Evolutionary conservation across 2,797 vertebrate species (phyloP), one percentile per base, ranked within the genome.

Genomic region (Alauda arvensis): DNA sequence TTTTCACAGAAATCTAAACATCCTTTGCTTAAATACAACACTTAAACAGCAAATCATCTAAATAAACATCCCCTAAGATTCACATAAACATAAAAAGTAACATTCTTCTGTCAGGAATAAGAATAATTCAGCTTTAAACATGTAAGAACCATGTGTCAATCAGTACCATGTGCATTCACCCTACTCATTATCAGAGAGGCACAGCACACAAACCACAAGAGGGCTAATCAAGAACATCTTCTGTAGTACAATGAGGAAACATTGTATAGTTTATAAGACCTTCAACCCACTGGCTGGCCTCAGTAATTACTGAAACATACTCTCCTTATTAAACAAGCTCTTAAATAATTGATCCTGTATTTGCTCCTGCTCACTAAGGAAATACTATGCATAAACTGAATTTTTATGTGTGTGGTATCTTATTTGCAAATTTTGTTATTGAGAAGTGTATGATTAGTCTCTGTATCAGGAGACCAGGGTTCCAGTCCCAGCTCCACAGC

Each of bases 371-470:
- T 91, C 71, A 51, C 77, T 83, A 77, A 94, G 65, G 92, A 95
- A 88, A 88, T 87, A 67, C 31, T 70, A 84, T 84, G 75, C 87
- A 69, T 62, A 89, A 89, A 67, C 76, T 95, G 89, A 93, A 67
- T 72, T 87, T 60, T 95, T 91, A 95, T 87, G 79, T 26, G 8
- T 93, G 71, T 79, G 60, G 67, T 37, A 15, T 83, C 79, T 92
- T 92, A 94, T 95, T 96, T 96, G 89, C 94, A 96, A 94, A 92
- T 95, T 95, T 95, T 92, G 19, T 75, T 84, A 21, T 62, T 92
- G 78, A 92, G 88, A 95, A 94, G 93, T 69, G 68, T 90, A 63
- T 91, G 77, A 87, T 78, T 87, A 80, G 66, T 20, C 42, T 77
- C 33, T 52, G 68, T 79, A 37, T 67, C 81, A 48, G 53, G 62